Conservation (phyloP, 2,113 vertebrate genomes). For the Taxidea taxus region DNA sequence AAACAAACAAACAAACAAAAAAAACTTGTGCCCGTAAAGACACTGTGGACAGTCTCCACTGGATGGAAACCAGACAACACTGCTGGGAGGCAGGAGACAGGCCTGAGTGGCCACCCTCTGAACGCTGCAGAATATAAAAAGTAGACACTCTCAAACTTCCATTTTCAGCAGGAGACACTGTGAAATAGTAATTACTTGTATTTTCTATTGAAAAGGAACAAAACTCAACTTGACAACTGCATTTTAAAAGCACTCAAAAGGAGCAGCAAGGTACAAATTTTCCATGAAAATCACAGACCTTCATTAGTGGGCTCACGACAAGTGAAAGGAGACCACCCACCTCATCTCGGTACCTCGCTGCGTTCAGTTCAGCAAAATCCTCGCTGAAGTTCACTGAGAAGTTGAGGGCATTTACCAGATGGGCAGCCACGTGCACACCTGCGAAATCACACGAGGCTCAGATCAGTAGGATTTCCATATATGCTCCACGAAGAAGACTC, state of each 20-base stretch:
- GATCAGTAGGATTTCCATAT: not conserved
- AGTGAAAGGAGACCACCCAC: conserved; percentile 79
- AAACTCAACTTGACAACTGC: conserved; percentile 45
- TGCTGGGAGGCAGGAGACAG: conserved; percentile 12
- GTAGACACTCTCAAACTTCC: conserved; percentile 1
- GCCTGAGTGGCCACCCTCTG: conserved; percentile 23
- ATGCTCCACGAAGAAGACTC: not conserved
- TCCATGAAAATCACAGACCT: conserved; percentile 48
- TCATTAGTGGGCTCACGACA: conserved; percentile 43
- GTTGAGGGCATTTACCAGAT: conserved; percentile 91
- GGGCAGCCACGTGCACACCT: conserved; percentile 97
- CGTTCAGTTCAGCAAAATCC: conserved; percentile 91
- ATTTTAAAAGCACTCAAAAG: conserved; percentile 59
- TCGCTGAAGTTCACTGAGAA: conserved; percentile 92
- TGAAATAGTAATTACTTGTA: conserved; percentile 68
- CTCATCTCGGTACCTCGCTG: conserved; percentile 93
- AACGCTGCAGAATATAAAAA: not conserved
- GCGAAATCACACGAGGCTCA: conserved; percentile 23
- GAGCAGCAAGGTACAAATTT: conserved; percentile 24
- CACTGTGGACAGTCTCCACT: not conserved
- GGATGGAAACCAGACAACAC: not conserved
- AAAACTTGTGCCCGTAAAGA: not conserved
- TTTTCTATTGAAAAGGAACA: conserved; percentile 63
- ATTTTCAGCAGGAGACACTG: conserved; percentile 52
- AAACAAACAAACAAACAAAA: not conserved